A percentile compares a stretch with the other conserved stretches of the same genome.
These are phyloP conservation scores for Aphelocoma californica DNA, from an alignment of 2,797 vertebrate species.

Conservation along the genomic window DNA sequence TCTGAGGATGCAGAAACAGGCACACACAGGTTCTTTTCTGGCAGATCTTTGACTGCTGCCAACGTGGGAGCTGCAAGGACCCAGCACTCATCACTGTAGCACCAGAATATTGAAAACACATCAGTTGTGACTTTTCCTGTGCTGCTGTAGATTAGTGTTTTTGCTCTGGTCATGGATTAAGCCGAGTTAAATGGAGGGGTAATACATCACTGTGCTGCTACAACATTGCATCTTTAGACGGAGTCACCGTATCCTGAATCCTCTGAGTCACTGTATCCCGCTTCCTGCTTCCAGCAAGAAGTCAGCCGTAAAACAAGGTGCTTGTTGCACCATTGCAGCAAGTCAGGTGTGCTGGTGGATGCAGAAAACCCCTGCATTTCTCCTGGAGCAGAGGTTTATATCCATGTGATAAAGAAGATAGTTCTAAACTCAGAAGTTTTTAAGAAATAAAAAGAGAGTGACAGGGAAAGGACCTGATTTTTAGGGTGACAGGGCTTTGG, in stretches of 20 bases:
- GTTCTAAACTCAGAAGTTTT: neutral
- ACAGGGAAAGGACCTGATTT: neutral
- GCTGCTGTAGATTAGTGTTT: neutral
- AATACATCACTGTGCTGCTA: neutral
- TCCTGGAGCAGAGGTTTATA: neutral
- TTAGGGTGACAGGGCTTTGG: neutral
- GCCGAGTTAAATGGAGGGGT: neutral
- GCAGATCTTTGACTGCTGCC: neutral
- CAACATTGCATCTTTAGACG: neutral
- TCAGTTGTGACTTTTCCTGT: neutral
- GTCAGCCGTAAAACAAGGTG: neutral
- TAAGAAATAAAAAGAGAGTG: neutral
- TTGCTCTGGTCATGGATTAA: neutral
- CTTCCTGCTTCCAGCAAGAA: neutral
- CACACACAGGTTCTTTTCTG: neutral
- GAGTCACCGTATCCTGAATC: neutral
- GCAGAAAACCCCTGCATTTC: neutral
- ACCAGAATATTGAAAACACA: neutral
- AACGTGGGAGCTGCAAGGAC: neutral
- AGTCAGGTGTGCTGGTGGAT: neutral
- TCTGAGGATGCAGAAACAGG: neutral
- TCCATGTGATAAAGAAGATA: neutral
- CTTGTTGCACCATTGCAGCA: neutral
- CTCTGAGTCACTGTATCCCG: neutral
- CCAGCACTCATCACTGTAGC: fast-evolving